Evolutionary conservation across 2,888 invertebrate genomes (phyloP), one percentile per base, ranked within the genome.

Genomic region (Mesoligia furuncula): DNA sequence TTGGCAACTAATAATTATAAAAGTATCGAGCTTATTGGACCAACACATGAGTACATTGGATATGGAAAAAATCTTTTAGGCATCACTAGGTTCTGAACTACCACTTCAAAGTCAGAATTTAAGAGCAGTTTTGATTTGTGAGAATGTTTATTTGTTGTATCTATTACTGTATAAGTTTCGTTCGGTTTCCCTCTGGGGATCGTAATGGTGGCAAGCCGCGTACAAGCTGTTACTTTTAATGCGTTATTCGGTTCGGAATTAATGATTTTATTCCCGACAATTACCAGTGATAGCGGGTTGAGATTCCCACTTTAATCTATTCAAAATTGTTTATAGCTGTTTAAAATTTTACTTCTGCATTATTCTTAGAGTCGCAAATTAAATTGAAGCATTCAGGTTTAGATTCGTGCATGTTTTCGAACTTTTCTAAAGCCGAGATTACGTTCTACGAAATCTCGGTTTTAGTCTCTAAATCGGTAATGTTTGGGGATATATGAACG

Each of bases 191-290:
- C 87, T 86, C 77, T 72, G 65, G 87, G 84, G 84, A 84, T 87
- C 85, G 80, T 61, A 85, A 84, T 73, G 88, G 88, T 86, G 90
- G 89, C 90, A 91, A 92, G 90, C 90, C 91, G 91, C 90, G 91
- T 91, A 90, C 96, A 95, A 96, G 96, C 96, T 96, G 96, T 96
- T 96, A 96, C 96, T 94, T 96, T 96, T 96, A 96, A 96, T 96
- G 96, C 91, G 95, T 93, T 95, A 94, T 96, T 95, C 93, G 94
- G 95, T 95, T 95, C 90, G 90, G 92, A 96, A 96, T 96, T 96
- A 96, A 96, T 96, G 95, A 96, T 96, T 96, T 96, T 96, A 96
- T 94, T 93, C 90, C 93, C 91, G 90, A 94, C 95, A 95, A 94
- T 95, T 94, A 94, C 93, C 91, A 91, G 91, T 90, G 93, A 95